Base-by-base conservation (phyloP, 92 coral and sea anemone genomes). In the Porites lobata region DNA sequence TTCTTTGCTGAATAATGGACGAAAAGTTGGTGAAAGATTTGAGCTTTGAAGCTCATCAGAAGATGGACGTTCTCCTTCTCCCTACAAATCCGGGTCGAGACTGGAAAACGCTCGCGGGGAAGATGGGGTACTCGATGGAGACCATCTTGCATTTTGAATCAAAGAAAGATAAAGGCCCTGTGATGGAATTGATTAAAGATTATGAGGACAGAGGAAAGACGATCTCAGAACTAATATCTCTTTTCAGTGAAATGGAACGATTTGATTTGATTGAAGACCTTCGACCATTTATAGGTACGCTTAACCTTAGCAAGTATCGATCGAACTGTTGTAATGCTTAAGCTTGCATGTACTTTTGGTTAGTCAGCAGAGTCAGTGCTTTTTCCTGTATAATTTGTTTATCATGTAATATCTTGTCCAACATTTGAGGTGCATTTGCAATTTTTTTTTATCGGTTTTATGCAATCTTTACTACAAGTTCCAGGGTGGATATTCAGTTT, bases 81-180 rank as follows among this genome's bases (percentile, higher is more conserved):
- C 99, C 99, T 1, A 53, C 50, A 0, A 58, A 26, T 0, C 61
- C 74, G 9, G 93, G 91, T 1, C 75, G 88, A 14, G 92, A 96
- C 72, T 96, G 96, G 95, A 93, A 89, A 77, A 70, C 81, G 3
- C 84, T 96, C 26, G 99, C 99, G 24, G 98, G 74, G 65, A 62
- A 65, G 22, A 86, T 95, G 90, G 98, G 94, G 15, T 94, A 88
- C 69, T 54, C 93, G 0, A 3, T 72, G 50, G 91, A 92, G 50
- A 90, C 90, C 47, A 92, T 95, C 12, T 3, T 2, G 65, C 79
- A 88, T 73, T 84, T 90, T 21, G 88, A 79, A 54, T 88, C 83
- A 38, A 43, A 50, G 22, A 63, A 32, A 2, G 90, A 90, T 1
- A 12, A 22, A 7, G 90, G 88, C 2, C 98, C 96, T 1, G 99